Evolutionary conservation across 2,888 invertebrate species (phyloP).

Genomic region (Scotopteryx bipunctaria): DNA sequence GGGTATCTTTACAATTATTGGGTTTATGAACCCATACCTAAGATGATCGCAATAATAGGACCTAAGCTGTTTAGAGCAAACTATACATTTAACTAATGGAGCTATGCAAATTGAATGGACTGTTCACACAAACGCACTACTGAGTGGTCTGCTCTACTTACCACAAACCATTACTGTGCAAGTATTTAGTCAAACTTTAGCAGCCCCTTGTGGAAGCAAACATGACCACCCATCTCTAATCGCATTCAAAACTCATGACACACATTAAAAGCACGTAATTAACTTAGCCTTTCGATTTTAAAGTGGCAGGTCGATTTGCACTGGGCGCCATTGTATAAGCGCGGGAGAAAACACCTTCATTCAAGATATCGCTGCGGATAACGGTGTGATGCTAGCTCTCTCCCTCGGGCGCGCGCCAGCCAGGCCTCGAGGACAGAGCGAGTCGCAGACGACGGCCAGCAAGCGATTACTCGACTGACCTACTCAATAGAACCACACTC

Average conservation of each 20-base stretch:
- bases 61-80: no score
- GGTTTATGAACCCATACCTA: no score
- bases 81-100: background rate
- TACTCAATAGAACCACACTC: conserved; percentile 81
- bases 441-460: conserved; percentile 64
- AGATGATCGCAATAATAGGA: no score
- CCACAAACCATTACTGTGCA: conserved; percentile 12
- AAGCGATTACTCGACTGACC: conserved; percentile 83
- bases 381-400: conserved; percentile 65
- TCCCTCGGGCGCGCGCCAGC: conserved; percentile 38
- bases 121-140: conserved; percentile 9
- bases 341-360: conserved; percentile 82
- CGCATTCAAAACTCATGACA: conserved; percentile 43
- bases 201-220: conserved; percentile 36
- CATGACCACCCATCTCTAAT: conserved; percentile 39
- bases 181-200: conserved; percentile 22
- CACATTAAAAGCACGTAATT: conserved; percentile 56
- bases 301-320: conserved; percentile 64
- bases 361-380: conserved; percentile 81
- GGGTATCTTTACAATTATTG: no score
- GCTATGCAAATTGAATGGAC: conserved; percentile 7
- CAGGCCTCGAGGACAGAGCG: conserved; percentile 48
- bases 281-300: conserved; percentile 73
- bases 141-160: conserved; percentile 29
- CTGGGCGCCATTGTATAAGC: conserved; percentile 77